Evolutionary conservation across 2,113 vertebrate species (phyloP).

Genomic region (Epinephelus moara): DNA sequence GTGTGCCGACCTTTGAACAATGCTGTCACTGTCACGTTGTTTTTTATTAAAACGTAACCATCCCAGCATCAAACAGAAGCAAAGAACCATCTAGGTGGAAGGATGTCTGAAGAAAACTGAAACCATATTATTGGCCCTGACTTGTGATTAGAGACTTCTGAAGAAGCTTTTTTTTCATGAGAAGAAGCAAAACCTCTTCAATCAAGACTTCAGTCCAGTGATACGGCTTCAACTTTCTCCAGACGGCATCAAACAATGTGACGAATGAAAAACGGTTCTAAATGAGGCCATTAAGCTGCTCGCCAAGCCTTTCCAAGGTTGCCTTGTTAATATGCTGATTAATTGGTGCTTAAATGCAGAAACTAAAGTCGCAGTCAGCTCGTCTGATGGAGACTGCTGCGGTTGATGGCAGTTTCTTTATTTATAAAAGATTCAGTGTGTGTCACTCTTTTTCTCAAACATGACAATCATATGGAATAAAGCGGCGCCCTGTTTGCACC

Average conservation of each 20-base stretch:
- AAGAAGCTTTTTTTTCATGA: neutral
- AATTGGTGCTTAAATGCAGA: constrained; percentile 63
- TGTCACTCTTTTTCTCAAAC: constrained; percentile 14
- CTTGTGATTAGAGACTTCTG: neutral
- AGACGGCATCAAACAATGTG: constrained; percentile 53
- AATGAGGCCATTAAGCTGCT: constrained; percentile 55
- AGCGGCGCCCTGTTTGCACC: neutral
- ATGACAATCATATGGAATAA: neutral
- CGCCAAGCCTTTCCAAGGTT: constrained; percentile 30
- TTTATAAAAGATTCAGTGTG: neutral
- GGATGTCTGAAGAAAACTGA: neutral
- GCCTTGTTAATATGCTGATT: constrained; percentile 64
- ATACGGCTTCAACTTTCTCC: constrained; percentile 1
- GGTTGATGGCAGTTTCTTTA: neutral
- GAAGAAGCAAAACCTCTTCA: neutral
- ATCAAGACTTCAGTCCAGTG: neutral
- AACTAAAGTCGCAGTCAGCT: constrained; percentile 29
- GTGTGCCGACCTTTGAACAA: neutral
- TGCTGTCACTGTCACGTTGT: neutral
- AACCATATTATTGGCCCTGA: no score
- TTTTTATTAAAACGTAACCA: neutral
- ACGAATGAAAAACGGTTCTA: constrained; percentile 63
- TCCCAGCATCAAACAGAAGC: neutral
- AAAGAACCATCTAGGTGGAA: neutral
- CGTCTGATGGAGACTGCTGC: neutral